These are phyloP conservation scores for Calephelis virginiensis DNA, from an alignment of 1,140 invertebrate species.

Conservation along the genomic window DNA sequence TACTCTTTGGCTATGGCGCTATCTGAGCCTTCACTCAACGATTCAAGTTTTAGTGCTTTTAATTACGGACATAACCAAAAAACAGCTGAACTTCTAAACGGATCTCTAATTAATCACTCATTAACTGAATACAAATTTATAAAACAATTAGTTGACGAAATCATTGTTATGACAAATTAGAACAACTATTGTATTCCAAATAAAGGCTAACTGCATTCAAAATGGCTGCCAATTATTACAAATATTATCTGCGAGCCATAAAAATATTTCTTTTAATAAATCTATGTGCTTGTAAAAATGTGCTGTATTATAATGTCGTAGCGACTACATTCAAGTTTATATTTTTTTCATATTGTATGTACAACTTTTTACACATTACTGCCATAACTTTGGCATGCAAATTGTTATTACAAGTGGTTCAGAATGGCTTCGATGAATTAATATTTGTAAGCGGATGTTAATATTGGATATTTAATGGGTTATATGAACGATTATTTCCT, in stretches of 20 bases:
- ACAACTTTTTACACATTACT: conserved; percentile 2
- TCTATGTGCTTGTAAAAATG: not conserved
- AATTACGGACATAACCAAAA: not conserved
- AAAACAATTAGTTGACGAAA: conserved; percentile 12
- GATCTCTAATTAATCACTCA: conserved; percentile 6
- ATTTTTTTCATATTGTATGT: conserved; percentile 7
- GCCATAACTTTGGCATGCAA: not conserved
- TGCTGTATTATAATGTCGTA: not conserved
- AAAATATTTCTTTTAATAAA: not conserved
- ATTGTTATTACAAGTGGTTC: not conserved
- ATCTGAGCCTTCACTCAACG: no score
- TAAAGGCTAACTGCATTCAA: conserved; percentile 3
- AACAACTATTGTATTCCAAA: conserved; percentile 2
- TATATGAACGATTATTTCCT: conserved; percentile 2
- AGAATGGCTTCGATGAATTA: conserved; percentile 5
- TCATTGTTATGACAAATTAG: conserved; percentile 17
- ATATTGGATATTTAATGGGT: not conserved
- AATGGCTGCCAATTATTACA: conserved; percentile 9
- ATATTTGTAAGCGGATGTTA: conserved; percentile 7
- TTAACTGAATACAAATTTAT: conserved; percentile 6
- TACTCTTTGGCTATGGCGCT: no score
- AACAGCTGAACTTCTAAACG: not conserved
- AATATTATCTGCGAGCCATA: conserved; percentile 3
- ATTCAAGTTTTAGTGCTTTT: not conserved
- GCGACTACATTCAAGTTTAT: not conserved